phyloP scores from a whole-genome alignment of 2,113 vertebrate genomes.

The Eleginops maclovinus region DNA sequence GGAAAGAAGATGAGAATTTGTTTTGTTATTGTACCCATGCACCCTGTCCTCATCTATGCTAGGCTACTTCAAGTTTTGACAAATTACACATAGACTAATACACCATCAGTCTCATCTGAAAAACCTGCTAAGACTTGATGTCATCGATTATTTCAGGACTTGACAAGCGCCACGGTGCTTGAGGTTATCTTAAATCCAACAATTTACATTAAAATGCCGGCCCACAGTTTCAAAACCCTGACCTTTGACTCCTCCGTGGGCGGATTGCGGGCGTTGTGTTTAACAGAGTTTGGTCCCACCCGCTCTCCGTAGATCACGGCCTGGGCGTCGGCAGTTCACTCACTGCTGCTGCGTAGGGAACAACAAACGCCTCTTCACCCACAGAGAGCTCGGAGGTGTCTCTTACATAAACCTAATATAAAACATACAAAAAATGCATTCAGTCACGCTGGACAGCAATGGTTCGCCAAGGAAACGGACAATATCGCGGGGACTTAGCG shows the following conservation, averaged over 20 bases:
- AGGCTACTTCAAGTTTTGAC: background rate
- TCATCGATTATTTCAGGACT: background rate
- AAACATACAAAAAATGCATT: slow-evolving; percentile 69
- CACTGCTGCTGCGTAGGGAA: slow-evolving; percentile 47
- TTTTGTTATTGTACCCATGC: background rate
- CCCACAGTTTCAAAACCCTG: background rate
- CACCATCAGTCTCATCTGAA: background rate
- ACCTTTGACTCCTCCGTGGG: slow-evolving; percentile 36
- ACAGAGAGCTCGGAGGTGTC: slow-evolving; percentile 10
- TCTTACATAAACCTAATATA: slow-evolving; percentile 54
- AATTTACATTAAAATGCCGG: background rate
- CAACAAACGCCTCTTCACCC: slow-evolving; percentile 4
- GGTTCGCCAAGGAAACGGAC: slow-evolving; percentile 78
- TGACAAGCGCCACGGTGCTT: background rate
- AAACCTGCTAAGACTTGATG: background rate
- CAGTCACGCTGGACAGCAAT: slow-evolving; percentile 72
- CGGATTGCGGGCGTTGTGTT: slow-evolving; percentile 11
- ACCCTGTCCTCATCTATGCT: background rate
- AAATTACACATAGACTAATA: background rate
- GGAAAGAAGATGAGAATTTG: background rate
- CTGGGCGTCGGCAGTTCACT: slow-evolving; percentile 53
- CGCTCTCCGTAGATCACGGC: slow-evolving; percentile 58
- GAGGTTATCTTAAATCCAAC: slow-evolving; percentile 5
- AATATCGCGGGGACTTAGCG: slow-evolving; percentile 82
- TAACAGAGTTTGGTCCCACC: slow-evolving; percentile 20